These are phyloP conservation scores for Apis florea DNA, from an alignment of 1,140 invertebrate species.

Conservation along the genomic window DNA sequence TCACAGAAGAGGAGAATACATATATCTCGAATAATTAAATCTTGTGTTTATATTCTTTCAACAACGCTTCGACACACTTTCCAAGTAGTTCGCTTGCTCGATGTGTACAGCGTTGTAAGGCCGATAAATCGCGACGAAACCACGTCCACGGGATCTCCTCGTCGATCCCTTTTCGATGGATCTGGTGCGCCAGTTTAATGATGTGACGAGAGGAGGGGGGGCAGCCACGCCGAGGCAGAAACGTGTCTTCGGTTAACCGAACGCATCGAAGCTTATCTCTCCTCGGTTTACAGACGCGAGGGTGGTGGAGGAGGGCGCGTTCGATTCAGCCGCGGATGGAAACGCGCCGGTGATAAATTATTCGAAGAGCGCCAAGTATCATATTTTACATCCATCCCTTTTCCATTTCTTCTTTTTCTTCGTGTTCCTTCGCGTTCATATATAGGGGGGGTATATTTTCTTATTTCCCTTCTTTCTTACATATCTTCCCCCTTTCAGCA, in stretches of 20 bases:
- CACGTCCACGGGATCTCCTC: conserved; percentile 23
- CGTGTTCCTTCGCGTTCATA: too few species aligned
- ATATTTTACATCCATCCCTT: conserved; percentile 28
- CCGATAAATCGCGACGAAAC: conserved; percentile 69
- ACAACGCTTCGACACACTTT: too few species aligned
- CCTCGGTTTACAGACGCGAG: conserved; percentile 25
- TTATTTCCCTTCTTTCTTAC: not conserved
- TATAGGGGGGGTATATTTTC: too few species aligned
- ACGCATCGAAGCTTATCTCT: conserved; percentile 32
- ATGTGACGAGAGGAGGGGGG: conserved; percentile 38
- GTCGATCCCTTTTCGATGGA: not conserved
- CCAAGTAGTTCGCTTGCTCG: not conserved
- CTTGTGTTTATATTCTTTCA: too few species aligned
- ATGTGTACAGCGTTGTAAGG: conserved; percentile 55
- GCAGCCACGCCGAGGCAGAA: not conserved
- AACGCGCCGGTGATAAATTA: conserved; percentile 51
- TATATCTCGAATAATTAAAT: too few species aligned
- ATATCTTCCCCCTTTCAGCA: too few species aligned
- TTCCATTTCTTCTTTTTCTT: not conserved
- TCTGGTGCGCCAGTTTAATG: conserved; percentile 44
- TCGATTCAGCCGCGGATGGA: conserved; percentile 37
- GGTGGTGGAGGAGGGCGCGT: not conserved
- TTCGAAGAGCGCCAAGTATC: conserved; percentile 25
- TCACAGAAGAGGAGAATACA: too few species aligned
- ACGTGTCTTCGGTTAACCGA: conserved; percentile 61